Evolutionary conservation across 2,888 invertebrate species (phyloP).

Genomic region (Caenorhabditis uteleia): DNA sequence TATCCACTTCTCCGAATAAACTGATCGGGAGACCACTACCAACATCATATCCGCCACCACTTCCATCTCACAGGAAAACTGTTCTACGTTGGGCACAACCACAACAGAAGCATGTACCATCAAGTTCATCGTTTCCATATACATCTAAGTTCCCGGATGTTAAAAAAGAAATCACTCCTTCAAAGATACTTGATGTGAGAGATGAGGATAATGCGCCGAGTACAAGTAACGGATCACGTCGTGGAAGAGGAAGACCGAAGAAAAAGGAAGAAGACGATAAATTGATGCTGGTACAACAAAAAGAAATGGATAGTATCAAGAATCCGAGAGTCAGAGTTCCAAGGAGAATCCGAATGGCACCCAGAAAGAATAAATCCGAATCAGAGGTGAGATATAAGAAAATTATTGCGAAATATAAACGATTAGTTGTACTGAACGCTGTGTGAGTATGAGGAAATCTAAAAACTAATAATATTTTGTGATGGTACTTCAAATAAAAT

Average conservation of each 20-base stretch:
- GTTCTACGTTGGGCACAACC: slow-evolving; percentile 20
- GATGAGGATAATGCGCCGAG: too few relatives aligned
- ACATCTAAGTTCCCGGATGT: slow-evolving; percentile 17
- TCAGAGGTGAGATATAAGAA: too few relatives aligned
- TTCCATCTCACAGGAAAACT: slow-evolving; percentile 3
- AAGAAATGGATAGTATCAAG: slow-evolving; percentile 83
- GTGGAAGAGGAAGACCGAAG: slow-evolving; percentile 5
- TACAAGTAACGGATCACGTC: too few relatives aligned
- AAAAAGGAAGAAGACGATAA: not conserved
- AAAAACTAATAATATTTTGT: too few relatives aligned
- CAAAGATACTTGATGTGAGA: too few relatives aligned
- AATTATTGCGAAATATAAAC: too few relatives aligned
- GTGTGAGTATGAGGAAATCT: too few relatives aligned
- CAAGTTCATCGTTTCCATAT: slow-evolving; percentile 3
- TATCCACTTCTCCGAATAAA: too few relatives aligned
- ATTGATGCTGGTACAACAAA: slow-evolving; percentile 27
- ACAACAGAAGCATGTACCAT: not conserved
- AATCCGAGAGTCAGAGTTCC: slow-evolving; percentile 92
- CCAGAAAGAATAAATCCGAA: too few relatives aligned
- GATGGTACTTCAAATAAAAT: too few relatives aligned
- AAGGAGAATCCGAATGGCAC: too few relatives aligned
- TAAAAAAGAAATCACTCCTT: slow-evolving; percentile 1
- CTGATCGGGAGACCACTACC: not conserved
- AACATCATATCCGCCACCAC: not conserved
- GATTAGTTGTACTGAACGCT: too few relatives aligned